Conservation (phyloP, 2,113 vertebrate species). For the Cyprinodon brontotheroides region DNA sequence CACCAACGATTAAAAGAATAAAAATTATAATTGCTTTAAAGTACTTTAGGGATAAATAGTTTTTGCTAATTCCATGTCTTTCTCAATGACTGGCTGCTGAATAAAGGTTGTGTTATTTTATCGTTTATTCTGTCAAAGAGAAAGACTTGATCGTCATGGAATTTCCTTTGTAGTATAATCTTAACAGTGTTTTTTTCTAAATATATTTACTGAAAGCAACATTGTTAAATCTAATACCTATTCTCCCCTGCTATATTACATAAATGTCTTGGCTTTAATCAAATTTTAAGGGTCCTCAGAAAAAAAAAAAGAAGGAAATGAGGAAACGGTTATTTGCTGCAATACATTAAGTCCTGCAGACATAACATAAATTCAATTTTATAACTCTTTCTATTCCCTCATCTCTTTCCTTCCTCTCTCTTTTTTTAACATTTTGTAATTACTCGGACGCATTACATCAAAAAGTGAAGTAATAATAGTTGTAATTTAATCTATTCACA, state of each 20-base stretch:
- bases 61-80: background rate
- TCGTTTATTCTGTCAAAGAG: background rate
- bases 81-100: background rate
- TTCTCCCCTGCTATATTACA: conserved; percentile 39
- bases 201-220: background rate
- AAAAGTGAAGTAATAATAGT: conserved; percentile 97
- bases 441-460: conserved; percentile 96
- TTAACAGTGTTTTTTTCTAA: no score
- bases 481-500: conserved; percentile 99
- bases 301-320: conserved; percentile 79
- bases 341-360: conserved; percentile 85
- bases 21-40: background rate
- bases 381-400: conserved; percentile 75
- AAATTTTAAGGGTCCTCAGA: conserved; percentile 84
- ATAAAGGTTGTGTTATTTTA: background rate
- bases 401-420: conserved; percentile 26
- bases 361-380: conserved; percentile 82
- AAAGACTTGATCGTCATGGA: background rate
- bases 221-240: background rate
- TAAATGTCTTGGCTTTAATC: conserved; percentile 78
- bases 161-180: background rate
- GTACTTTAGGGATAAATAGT: background rate
- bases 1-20: background rate
- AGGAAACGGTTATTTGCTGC: conserved; percentile 88
- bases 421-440: conserved; percentile 88